Evolutionary conservation across 1,140 invertebrate genomes (phyloP).

Genomic region (Spodoptera frugiperda): DNA sequence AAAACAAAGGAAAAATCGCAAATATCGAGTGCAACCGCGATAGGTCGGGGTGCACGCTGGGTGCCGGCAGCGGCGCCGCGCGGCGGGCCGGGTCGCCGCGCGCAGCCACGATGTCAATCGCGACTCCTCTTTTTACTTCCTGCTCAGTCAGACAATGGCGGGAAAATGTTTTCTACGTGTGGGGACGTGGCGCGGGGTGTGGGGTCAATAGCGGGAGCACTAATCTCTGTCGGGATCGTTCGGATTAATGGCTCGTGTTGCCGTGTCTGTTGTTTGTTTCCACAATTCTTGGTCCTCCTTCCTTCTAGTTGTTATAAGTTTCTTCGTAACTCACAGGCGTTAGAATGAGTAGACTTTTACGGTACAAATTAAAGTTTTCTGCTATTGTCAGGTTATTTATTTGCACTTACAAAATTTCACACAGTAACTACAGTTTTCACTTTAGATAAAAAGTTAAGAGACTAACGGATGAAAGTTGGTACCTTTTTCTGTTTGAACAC

Average conservation of each 20-base stretch:
- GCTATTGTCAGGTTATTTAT: no score
- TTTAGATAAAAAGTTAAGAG: no score
- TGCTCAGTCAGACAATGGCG: slow-evolving; percentile 77
- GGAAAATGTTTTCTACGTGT: slow-evolving; percentile 79
- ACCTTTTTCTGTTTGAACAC: no score
- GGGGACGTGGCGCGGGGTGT: slow-evolving; percentile 59
- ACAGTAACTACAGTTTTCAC: neutral
- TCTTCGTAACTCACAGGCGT: slow-evolving; percentile 62
- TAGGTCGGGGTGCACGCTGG: slow-evolving; percentile 27
- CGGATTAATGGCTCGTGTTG: slow-evolving; percentile 82
- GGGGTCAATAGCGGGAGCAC: slow-evolving; percentile 74
- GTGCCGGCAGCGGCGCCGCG: neutral
- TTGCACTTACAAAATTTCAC: no score
- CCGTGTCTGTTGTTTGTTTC: slow-evolving; percentile 78
- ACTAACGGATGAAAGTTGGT: no score
- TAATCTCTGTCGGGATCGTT: slow-evolving; percentile 81
- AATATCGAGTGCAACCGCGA: slow-evolving; percentile 49
- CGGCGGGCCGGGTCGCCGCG: slow-evolving; percentile 8
- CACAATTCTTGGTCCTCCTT: slow-evolving; percentile 65
- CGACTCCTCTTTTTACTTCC: slow-evolving; percentile 74
- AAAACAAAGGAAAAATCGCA: slow-evolving; percentile 66
- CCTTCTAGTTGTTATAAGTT: slow-evolving; percentile 70
- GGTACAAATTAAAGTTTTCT: neutral
- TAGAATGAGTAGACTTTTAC: slow-evolving; percentile 30
- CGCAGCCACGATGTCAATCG: slow-evolving; percentile 74